phyloP scores from a whole-genome alignment of 2,797 vertebrate genomes.

The Schizopygopsis malacanthus region DNA sequence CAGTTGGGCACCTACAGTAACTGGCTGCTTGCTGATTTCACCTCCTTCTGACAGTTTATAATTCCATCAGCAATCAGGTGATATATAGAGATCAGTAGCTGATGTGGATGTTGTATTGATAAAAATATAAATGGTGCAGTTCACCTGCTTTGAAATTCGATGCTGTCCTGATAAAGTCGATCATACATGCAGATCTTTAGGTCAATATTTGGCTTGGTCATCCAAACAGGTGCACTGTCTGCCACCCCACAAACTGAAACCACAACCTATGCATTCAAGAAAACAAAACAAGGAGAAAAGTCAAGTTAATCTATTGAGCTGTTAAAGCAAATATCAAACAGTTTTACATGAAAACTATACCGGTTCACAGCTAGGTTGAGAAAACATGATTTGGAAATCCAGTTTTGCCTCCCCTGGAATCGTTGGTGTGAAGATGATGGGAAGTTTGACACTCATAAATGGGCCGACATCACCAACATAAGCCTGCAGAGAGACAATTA shows the following conservation, averaged over 20 bases:
- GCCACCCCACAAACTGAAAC: constrained; percentile 79
- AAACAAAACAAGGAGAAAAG: neutral
- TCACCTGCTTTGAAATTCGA: constrained; percentile 85
- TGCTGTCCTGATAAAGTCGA: constrained; percentile 83
- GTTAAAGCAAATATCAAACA: neutral
- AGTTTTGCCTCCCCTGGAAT: constrained; percentile 78
- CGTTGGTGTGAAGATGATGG: constrained; percentile 83
- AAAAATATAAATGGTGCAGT: constrained; percentile 42
- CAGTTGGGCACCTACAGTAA: neutral
- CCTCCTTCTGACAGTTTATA: neutral
- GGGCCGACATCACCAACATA: constrained; percentile 82
- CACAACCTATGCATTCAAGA: constrained; percentile 69
- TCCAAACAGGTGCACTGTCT: constrained; percentile 82
- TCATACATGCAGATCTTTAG: constrained; percentile 92
- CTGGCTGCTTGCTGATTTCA: neutral
- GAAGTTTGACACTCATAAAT: constrained; percentile 84
- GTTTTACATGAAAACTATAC: constrained; percentile 73
- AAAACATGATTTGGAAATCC: constrained; percentile 83
- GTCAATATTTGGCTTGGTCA: constrained; percentile 81
- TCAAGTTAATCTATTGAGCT: neutral
- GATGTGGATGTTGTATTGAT: neutral
- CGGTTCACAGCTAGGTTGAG: constrained; percentile 75
- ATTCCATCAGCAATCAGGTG: neutral
- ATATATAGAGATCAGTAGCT: neutral
- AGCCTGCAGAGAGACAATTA: constrained; percentile 70